Conservation (phyloP, 2,888 invertebrate species). For the Halictus ligatus region DNA sequence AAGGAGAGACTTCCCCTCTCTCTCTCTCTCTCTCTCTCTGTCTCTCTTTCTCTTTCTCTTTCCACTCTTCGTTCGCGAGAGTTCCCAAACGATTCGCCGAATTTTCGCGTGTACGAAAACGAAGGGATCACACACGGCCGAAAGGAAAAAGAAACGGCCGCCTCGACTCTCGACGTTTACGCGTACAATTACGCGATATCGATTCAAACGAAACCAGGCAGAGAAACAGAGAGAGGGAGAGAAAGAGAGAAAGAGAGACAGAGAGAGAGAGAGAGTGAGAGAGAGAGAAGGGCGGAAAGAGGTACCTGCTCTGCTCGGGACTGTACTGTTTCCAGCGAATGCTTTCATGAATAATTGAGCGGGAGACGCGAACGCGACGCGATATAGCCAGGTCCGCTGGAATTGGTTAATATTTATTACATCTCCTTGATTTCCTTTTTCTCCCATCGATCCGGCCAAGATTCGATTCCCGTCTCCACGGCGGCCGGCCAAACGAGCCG, state of each 20-base stretch:
- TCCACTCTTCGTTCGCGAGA: not conserved
- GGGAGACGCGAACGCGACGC: constrained; percentile 41
- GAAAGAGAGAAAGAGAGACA: not conserved
- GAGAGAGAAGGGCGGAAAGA: constrained; percentile 2
- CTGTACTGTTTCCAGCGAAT: constrained; percentile 44
- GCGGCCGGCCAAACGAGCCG: not conserved
- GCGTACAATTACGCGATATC: constrained; percentile 40
- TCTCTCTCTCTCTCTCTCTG: not conserved
- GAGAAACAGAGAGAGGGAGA: not conserved
- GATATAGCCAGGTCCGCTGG: constrained; percentile 43
- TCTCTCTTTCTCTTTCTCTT: not conserved
- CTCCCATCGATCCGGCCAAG: constrained; percentile 10
- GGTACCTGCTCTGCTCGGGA: constrained; percentile 31
- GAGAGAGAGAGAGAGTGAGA: not conserved
- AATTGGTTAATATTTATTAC: constrained; percentile 57
- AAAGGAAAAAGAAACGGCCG: not conserved
- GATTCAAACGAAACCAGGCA: constrained; percentile 37
- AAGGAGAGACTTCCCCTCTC: constrained; percentile 16
- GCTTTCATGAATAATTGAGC: constrained; percentile 63
- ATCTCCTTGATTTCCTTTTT: constrained; percentile 33
- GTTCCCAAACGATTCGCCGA: not conserved
- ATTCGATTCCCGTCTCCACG: not conserved
- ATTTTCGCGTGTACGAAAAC: not conserved
- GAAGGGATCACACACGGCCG: not conserved
- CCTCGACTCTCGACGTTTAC: constrained; percentile 27